phyloP scores from a whole-genome alignment of 1,140 invertebrate genomes.

The Zophobas atratus region DNA sequence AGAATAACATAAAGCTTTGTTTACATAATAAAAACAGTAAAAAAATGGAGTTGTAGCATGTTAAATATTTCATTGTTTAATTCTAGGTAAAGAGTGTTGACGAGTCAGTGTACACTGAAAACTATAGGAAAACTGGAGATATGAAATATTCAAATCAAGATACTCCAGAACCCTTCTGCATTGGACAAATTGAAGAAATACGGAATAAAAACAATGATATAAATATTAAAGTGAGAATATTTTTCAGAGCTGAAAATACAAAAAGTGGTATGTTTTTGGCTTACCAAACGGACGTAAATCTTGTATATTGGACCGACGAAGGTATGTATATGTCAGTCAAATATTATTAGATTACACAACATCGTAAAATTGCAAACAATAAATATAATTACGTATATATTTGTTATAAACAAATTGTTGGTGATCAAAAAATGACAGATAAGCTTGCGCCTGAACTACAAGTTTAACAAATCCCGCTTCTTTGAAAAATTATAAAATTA shows the following conservation, averaged over 20 bases:
- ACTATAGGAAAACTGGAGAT: slow-evolving; percentile 82
- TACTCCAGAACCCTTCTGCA: slow-evolving; percentile 83
- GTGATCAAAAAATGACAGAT: no score
- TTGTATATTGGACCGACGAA: slow-evolving; percentile 85
- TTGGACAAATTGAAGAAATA: slow-evolving; percentile 62
- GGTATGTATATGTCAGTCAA: slow-evolving; percentile 66
- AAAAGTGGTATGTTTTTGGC: slow-evolving; percentile 70
- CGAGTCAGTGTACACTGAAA: slow-evolving; percentile 83
- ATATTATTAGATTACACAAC: no score
- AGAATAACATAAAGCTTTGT: not conserved
- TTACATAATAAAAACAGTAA: slow-evolving; percentile 46
- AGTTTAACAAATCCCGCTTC: no score
- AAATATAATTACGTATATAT: no score
- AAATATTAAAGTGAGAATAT: slow-evolving; percentile 78
- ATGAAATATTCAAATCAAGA: slow-evolving; percentile 80
- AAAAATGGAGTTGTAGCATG: no score
- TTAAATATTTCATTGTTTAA: no score
- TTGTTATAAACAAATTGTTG: no score
- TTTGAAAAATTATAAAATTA: no score
- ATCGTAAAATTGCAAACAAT: no score
- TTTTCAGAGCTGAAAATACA: slow-evolving; percentile 87
- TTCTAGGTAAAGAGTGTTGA: slow-evolving; percentile 69
- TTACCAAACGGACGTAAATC: slow-evolving; percentile 80
- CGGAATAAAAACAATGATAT: slow-evolving; percentile 70
- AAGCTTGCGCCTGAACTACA: no score